Base-by-base conservation (phyloP, 2,113 vertebrate species). In the Isichthys henryi region DNA sequence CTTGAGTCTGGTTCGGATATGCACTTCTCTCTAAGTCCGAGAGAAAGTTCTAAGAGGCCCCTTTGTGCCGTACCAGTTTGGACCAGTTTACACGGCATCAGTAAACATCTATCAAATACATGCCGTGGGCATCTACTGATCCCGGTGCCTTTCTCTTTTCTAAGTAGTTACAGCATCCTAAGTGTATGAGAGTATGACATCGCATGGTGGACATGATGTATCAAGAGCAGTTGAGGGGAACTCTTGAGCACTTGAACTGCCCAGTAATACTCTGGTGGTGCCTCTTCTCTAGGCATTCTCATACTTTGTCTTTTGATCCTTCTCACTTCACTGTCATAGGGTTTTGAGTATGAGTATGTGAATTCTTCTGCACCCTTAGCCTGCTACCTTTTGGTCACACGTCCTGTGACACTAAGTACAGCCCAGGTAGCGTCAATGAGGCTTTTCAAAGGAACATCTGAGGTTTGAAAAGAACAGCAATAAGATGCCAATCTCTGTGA, bases 401-500 rank as follows among this genome's bases (percentile, higher is more conserved):
- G 27, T 80, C 17, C 74, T 19, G 39, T 43, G 35, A 43, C 35
- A 43, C 35, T 80, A 35, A 31, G 74, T 43, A 19, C 31, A 80
- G 17, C 74, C 17, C 74, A 35, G 6, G 5, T 17, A 80, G 74
- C 17, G 35, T 80, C 74, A 80, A 3, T 80, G 35, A 80, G 35
- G 74, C 74, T 80, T 70, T 31, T 70, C n/a, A 0, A 70, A 19
- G 6, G 74, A 80, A 39, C 13, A 19, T 43, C 74, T 80, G 74
- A 80, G 35, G 74, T 80, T 80, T 77, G 70, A 39, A 77, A 77
- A 77, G 31, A 52, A 45, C 19, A 46, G 70, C n/a, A 89, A 74
- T 50, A 39, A 88, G 58, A 88, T 88, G n/a, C 66, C 88, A 23
- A 8, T 74, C 88, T 50, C 49, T 56, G 50, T 17, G 48, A 83